phyloP scores from a whole-genome alignment of 2,888 invertebrate species.

The Hirtodrosophila histrioides region DNA sequence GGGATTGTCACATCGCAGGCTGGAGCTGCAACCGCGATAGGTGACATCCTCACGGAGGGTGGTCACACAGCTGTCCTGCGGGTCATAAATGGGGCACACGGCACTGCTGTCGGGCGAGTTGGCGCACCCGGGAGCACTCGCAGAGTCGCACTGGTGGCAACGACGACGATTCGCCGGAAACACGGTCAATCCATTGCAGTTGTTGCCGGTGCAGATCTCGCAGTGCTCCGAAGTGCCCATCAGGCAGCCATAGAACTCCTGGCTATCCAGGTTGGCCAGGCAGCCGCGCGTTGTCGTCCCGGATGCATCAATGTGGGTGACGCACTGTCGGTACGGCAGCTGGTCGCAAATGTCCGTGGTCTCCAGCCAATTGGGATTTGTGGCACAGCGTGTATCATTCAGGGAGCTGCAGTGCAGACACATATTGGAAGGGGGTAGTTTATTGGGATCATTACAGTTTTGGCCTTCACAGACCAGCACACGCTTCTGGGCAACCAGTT shows the following conservation, averaged over 20 bases:
- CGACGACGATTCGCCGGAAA: constrained; percentile 67
- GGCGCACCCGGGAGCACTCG: constrained; percentile 54
- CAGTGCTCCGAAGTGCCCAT: constrained; percentile 61
- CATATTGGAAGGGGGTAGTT: constrained; percentile 46
- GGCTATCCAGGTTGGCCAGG: constrained; percentile 51
- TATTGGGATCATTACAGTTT: constrained; percentile 67
- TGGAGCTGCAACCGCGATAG: constrained; percentile 78
- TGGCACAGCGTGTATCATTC: constrained; percentile 75
- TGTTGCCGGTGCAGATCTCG: constrained; percentile 63
- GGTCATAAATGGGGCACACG: constrained; percentile 71
- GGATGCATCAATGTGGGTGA: constrained; percentile 64
- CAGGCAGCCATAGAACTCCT: constrained; percentile 71
- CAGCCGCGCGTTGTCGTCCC: constrained; percentile 80
- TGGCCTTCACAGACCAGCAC: constrained; percentile 71
- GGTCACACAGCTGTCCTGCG: constrained; percentile 72
- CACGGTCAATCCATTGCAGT: constrained; percentile 75
- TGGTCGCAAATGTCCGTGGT: constrained; percentile 53
- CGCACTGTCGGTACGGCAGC: constrained; percentile 79
- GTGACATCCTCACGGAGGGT: constrained; percentile 67
- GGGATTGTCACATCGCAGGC: constrained; percentile 66
- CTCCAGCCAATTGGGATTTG: constrained; percentile 75
- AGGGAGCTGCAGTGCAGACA: constrained; percentile 76
- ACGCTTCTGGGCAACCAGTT: constrained; percentile 67
- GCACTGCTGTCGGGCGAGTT: constrained; percentile 63
- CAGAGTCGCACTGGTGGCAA: constrained; percentile 80